phyloP scores from a whole-genome alignment of 2,797 vertebrate species.

The Potorous gilbertii region DNA sequence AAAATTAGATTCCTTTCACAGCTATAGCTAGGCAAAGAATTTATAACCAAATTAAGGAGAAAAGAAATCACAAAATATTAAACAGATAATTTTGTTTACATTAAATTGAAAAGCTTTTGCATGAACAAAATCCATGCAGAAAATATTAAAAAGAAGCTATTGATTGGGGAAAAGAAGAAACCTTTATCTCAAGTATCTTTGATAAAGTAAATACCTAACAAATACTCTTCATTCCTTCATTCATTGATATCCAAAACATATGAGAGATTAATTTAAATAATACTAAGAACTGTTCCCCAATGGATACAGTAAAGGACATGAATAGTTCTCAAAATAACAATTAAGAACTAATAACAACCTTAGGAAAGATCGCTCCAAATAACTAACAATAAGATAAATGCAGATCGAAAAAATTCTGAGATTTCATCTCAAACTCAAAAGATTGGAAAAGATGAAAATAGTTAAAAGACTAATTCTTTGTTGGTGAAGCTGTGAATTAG shows the following conservation, averaged over 20 bases:
- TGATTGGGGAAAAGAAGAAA: background rate
- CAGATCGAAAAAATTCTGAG: background rate
- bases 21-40: background rate
- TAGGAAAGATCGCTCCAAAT: background rate
- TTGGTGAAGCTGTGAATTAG: background rate
- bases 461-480: too few relatives aligned
- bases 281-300: background rate
- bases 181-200: background rate
- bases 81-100: background rate
- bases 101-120: background rate
- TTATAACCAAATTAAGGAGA: too few relatives aligned
- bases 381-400: background rate
- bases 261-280: background rate
- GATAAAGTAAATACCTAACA: background rate
- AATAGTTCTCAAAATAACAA: background rate
- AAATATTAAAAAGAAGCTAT: background rate
- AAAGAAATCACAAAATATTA: too few relatives aligned
- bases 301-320: background rate
- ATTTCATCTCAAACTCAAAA: background rate
- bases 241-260: background rate
- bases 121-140: background rate
- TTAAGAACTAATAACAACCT: background rate
- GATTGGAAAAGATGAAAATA: background rate
- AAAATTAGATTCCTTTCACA: background rate
- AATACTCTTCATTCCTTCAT: background rate